Evolutionary conservation across 1,140 invertebrate species (phyloP), one percentile per base, ranked within the genome.

Genomic region (Aplysia californica): DNA sequence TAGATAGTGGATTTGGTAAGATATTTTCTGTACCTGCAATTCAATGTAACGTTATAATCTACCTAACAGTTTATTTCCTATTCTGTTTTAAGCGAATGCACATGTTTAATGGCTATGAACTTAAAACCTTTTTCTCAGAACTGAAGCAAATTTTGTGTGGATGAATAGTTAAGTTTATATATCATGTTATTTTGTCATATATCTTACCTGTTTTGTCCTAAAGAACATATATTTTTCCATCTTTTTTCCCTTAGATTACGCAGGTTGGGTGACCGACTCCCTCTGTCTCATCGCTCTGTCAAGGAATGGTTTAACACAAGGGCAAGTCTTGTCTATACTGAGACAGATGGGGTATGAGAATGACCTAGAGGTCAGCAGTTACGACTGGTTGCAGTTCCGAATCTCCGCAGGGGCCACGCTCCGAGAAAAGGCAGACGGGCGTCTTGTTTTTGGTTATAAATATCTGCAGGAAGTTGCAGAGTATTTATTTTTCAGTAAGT

Each of bases 201-300:
- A 39, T 26, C 3, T 4, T n/a, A 6, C 23, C n/a, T 29, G 23
- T 41, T 5, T 6, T 41, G 39, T 39, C 31, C 4, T 15, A 10
- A n/a, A 23, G 26, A 15, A 44, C 44, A n/a, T n/a, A n/a, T 15
- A 41, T 31, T 23, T 23, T 41, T 20, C 3, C 29, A 10, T 15
- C 44, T 69, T 64, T 74, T 59, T 50, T 31, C 38, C 20, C 81
- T 10, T 76, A 87, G 87, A 84, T 56, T 82, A 81, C 69, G 76
- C 82, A 35, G 89, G 89, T 26, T 90, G 89, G 89, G 82, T 90
- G 18, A 82, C 85, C 10, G 87, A 89, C 67, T 81, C 83, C 10
- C 80, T 90, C 6, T 85, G 87, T 59, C 79, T 90, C 26, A 76
- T 90, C 10, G 84, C 84, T 18, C 70, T 85, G 35, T 87, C 87